Base-by-base conservation (phyloP, 2,888 invertebrate genomes). In the Physocephala rufipes region DNA sequence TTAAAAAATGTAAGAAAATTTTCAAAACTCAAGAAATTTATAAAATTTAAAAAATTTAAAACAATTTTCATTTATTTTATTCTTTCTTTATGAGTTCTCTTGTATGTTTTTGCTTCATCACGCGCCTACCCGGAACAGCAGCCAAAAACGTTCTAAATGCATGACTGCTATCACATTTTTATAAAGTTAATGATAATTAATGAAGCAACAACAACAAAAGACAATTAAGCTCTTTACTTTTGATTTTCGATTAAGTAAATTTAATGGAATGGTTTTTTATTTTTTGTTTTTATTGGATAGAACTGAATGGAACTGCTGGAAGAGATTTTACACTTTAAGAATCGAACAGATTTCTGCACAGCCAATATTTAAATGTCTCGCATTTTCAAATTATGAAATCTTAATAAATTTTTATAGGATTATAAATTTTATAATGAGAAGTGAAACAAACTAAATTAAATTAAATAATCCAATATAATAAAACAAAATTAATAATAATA, bases 71-170 rank as follows among this genome's bases (percentile, higher is more conserved):
- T 4, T 36, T 36, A 43, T 67, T 58, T 65, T 53, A 51, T 53
- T 67, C 61, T 47, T 67, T 59, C n/a, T 24, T n/a, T n/a, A 49
- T 7, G 59, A 61, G 59, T 76, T 12, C 81, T 79, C 3, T 75
- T 72, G 63, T n/a, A n/a, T n/a, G n/a, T n/a, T n/a, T n/a, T n/a
- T 80, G 76, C 70, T 82, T 81, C 81, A 84, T 81, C 67, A 79
- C 79, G 36, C 85, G 80, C 2, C n/a, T n/a, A n/a, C n/a, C 85
- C 85, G 76, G 83, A 84, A 76, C 82, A 85, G 72, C 84, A 84
- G 73, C 84, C 84, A 68, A 85, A 85, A 70, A 85, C 82, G 75
- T 80, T 81, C 53, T 85, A 85, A 70, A 85, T n/a, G n/a, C 85
- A 78, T 85, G 85, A 74, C 84, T 85, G 24, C 78, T 79, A 74